These are phyloP conservation scores for Drosophila engyochracea DNA, from an alignment of 2,888 invertebrate species.

Conservation along the genomic window DNA sequence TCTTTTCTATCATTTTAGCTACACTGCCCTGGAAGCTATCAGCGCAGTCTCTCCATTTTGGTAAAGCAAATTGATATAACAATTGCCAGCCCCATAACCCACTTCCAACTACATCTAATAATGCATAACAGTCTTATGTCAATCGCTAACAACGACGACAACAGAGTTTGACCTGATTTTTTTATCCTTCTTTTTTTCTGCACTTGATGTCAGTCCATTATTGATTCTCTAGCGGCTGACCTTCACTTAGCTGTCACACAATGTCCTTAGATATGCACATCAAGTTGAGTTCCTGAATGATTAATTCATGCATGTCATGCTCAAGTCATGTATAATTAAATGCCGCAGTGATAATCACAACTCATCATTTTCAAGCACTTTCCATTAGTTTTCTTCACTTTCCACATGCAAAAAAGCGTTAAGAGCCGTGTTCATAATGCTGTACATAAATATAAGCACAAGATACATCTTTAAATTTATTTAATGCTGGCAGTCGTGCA, in stretches of 20 bases:
- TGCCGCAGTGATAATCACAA: conserved; percentile 31
- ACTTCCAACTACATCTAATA: background rate
- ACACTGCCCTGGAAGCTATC: conserved; percentile 71
- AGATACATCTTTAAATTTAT: conserved; percentile 46
- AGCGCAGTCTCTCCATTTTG: conserved; percentile 68
- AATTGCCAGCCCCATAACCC: conserved; percentile 14
- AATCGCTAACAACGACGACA: conserved; percentile 5
- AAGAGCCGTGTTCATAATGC: conserved; percentile 5
- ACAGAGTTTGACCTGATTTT: conserved; percentile 16
- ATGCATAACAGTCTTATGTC: background rate
- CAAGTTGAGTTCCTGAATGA: conserved; percentile 28
- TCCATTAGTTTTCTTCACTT: conserved; percentile 49
- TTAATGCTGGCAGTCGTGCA: conserved; percentile 45
- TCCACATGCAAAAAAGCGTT: conserved; percentile 35
- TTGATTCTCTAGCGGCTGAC: conserved; percentile 62
- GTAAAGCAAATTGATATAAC: conserved; percentile 55
- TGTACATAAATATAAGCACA: background rate
- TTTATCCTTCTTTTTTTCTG: background rate
- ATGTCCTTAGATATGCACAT: conserved; percentile 11
- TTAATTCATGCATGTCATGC: conserved; percentile 54
- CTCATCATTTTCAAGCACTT: conserved; percentile 50
- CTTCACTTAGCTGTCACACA: conserved; percentile 41
- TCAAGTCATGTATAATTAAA: conserved; percentile 44
- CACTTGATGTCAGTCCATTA: conserved; percentile 37
- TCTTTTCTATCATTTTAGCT: conserved; percentile 80